phyloP scores from a whole-genome alignment of 2,113 vertebrate genomes.

The Megaptera novaeangliae region DNA sequence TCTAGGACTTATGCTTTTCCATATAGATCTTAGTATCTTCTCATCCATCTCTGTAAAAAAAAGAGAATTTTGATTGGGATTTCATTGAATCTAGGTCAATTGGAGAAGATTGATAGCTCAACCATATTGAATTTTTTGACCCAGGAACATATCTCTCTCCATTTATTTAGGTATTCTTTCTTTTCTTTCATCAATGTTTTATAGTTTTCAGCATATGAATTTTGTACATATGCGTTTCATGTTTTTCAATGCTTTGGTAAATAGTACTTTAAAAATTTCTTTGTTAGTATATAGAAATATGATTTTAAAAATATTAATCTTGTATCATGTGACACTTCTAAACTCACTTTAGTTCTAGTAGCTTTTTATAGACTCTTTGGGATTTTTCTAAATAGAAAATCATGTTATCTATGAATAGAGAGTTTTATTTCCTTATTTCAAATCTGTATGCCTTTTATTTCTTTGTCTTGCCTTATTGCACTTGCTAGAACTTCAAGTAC shows the following conservation, averaged over 20 bases:
- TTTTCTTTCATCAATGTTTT: background rate
- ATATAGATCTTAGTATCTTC: background rate
- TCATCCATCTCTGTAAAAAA: background rate
- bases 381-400: background rate
- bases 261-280: background rate
- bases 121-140: background rate
- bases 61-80: background rate
- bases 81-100: background rate
- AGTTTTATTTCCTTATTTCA: background rate
- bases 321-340: background rate
- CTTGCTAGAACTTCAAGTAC: background rate
- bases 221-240: background rate
- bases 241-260: slow-evolving; percentile 14
- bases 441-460: background rate
- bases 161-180: background rate
- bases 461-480: slow-evolving; percentile 6
- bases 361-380: background rate
- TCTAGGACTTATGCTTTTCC: background rate
- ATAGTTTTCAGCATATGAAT: background rate
- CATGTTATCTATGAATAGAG: background rate
- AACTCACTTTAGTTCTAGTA: background rate
- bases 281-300: background rate
- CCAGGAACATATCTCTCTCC: background rate
- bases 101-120: background rate
- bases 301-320: background rate